These are phyloP conservation scores for Lontra canadensis DNA, from an alignment of 2,113 vertebrate genomes.

Conservation along the genomic window DNA sequence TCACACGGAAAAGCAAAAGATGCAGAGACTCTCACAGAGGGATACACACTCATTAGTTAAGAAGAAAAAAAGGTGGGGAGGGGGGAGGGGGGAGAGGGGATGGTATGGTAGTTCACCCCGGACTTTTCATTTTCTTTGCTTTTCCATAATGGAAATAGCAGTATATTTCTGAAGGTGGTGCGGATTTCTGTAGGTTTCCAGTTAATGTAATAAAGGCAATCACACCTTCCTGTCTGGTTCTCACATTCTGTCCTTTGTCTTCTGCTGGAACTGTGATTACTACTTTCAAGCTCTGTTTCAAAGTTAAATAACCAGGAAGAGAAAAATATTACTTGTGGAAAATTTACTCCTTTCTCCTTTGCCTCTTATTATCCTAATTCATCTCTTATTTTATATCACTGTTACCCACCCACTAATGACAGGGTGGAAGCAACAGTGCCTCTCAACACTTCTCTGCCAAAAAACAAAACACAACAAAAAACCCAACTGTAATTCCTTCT, in stretches of 20 bases:
- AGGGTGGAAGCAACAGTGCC: conserved; percentile 78
- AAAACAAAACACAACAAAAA: conserved; percentile 13
- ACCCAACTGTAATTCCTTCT: conserved; percentile 70
- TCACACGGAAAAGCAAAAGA: background rate
- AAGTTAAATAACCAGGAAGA: conserved; percentile 74
- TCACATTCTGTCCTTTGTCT: conserved; percentile 60
- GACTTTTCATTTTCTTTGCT: background rate
- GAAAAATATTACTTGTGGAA: conserved; percentile 75
- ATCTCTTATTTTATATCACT: conserved; percentile 66
- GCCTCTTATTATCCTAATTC: conserved; percentile 74
- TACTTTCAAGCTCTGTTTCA: conserved; percentile 67
- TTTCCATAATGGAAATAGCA: background rate
- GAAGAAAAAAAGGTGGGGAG: too few relatives aligned
- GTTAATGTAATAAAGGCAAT: conserved; percentile 58
- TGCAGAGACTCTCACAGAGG: background rate
- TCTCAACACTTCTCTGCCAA: conserved; percentile 73
- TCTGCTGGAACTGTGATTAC: conserved; percentile 33
- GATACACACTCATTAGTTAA: background rate
- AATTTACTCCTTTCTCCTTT: conserved; percentile 64
- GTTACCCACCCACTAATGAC: conserved; percentile 81
- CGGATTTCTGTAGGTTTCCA: conserved; percentile 20
- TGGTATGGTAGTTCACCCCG: background rate
- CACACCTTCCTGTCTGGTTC: conserved; percentile 56
- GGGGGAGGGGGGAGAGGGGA: background rate
- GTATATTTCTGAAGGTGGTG: conserved; percentile 10